A percentile compares a stretch with the other conserved stretches of the same genome.
Evolutionary conservation across 2,113 vertebrate species (phyloP).

Genomic region (Eulemur macaco): DNA sequence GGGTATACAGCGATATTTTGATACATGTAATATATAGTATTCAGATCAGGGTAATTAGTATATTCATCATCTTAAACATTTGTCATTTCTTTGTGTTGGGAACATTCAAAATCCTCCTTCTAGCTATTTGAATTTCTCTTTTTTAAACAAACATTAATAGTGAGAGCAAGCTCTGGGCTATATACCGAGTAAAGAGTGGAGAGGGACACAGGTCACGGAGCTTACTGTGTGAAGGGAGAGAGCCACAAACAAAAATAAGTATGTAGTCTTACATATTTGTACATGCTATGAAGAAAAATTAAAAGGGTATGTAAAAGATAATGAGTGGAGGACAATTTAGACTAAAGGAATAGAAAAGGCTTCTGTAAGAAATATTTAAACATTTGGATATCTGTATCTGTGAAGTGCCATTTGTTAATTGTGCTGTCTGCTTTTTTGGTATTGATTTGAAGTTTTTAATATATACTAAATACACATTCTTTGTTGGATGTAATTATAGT

Average conservation of each 20-base stretch:
- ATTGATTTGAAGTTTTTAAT: background rate
- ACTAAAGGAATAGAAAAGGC: background rate
- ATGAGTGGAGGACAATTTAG: background rate
- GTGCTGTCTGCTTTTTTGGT: background rate
- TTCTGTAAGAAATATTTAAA: background rate
- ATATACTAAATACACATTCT: background rate
- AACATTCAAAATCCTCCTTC: no score
- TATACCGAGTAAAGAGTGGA: background rate
- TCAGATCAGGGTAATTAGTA: no score
- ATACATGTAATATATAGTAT: no score
- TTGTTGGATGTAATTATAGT: background rate
- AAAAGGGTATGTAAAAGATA: background rate
- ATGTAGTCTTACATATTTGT: background rate
- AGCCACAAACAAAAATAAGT: background rate
- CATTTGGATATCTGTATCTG: background rate
- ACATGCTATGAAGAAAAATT: background rate
- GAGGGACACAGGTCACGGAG: background rate
- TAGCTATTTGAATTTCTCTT: background rate
- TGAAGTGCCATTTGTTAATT: background rate
- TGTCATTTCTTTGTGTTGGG: no score
- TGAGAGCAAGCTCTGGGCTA: background rate
- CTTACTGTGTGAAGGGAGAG: background rate
- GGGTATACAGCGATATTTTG: no score
- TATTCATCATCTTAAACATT: no score
- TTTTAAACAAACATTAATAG: background rate